Evolutionary conservation across 2,113 vertebrate species (phyloP), one percentile per base, ranked within the genome.

Genomic region (Ptychochromis oligacanthus): DNA sequence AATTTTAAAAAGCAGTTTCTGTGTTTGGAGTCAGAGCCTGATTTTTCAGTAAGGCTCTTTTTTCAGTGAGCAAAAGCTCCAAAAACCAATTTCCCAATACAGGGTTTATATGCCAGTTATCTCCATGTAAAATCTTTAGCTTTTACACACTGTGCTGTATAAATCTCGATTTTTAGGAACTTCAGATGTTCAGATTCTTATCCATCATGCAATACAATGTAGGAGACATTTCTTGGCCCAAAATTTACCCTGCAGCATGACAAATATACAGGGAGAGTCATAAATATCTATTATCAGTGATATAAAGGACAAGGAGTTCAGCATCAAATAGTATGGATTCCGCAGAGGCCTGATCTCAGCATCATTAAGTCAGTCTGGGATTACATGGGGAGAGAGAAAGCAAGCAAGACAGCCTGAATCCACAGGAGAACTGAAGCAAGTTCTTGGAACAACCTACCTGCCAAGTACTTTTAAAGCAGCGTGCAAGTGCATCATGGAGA

Each of bases 1-100:
- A 54, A 28, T 76, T 59, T 82, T 4, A 60, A 79, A 81, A 59
- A 79, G n/a, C 62, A 79, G 65, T 78, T 81, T 76, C 28, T 72
- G 55, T 38, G 36, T 74, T 80, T 54, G 24, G 36, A 57, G 80
- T 77, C 59, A 59, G 36, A 67, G 89, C 9, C 13, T 18, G 6
- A 26, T 34, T 72, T 65, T 72, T 72, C 67, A 54, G n/a, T 10
- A 26, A 12, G 20, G 11, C 31, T 56, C 22, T 17, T 36, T 34
- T 70, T 59, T 49, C 55, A 59, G 64, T 59, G 65, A 28, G 38
- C 13, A 10, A 67, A 12, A 26, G 34, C 22, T 14, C 17, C 22
- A 28, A 72, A 59, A 72, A 54, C 13, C 67, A 34, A 54, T 72
- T 54, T 6, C 43, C 18, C 20, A 72, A 72, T 72, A 54, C 26